A percentile compares a stretch with the other conserved stretches of the same genome.
Evolutionary conservation across 2,888 invertebrate species (phyloP).

Genomic region (Rambutsinella grinnellia): DNA sequence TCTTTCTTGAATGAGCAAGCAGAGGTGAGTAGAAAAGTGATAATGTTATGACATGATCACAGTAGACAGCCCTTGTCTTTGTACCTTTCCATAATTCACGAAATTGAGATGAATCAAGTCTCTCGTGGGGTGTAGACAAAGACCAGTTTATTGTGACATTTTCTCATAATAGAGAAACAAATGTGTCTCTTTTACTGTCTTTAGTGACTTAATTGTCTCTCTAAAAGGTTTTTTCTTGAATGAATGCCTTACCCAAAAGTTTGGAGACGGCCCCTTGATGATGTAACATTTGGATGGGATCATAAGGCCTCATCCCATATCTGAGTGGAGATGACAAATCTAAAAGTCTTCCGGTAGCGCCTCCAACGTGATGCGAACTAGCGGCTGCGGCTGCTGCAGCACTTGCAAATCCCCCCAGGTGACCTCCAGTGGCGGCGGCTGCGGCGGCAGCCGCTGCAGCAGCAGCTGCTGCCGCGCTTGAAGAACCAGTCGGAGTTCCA

Average conservation of each 20-base stretch:
- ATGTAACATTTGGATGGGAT: constrained; percentile 90
- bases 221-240: constrained; percentile 5
- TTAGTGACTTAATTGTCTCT: constrained; percentile 3
- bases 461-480: constrained; percentile 29
- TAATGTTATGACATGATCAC: background rate
- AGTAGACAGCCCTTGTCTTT: background rate
- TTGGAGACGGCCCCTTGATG: constrained; percentile 90
- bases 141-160: constrained; percentile 12
- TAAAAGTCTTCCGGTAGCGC: constrained; percentile 57
- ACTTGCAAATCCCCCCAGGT: constrained; percentile 6
- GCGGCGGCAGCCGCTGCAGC: constrained; percentile 40
- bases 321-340: constrained; percentile 66
- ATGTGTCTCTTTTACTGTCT: constrained; percentile 10
- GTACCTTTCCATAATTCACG: background rate
- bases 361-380: constrained; percentile 27
- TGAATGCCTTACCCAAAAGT: constrained; percentile 77
- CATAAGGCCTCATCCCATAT: constrained; percentile 85
- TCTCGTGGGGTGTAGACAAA: too few relatives aligned
- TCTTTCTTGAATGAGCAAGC: too few relatives aligned
- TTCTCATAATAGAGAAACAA: constrained; percentile 8
- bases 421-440: constrained; percentile 31
- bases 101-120: too few relatives aligned
- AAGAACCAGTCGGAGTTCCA: constrained; percentile 13
- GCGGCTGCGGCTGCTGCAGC: constrained; percentile 18
- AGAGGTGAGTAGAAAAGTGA: too few relatives aligned